A percentile compares a stretch with the other conserved stretches of the same genome.
Conservation (phyloP, 2,797 vertebrate species). For the Tachyglossus aculeatus region DNA sequence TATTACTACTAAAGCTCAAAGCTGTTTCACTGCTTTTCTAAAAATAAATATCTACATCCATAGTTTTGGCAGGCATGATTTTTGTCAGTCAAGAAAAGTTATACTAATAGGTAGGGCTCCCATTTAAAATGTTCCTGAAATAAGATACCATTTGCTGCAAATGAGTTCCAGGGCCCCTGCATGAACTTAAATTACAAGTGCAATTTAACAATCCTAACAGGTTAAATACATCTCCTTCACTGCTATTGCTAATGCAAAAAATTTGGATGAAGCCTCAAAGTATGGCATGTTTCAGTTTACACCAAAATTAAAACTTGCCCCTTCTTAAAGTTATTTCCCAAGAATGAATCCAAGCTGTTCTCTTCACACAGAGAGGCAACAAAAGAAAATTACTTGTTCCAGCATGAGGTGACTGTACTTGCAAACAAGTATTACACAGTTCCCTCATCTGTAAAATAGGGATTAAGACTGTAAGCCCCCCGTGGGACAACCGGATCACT, state of each 20-base stretch:
- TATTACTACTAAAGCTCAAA: too few species aligned
- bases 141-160: background rate
- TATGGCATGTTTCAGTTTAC: too few species aligned
- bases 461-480: too few species aligned
- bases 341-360: constrained; percentile 22
- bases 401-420: constrained; percentile 12
- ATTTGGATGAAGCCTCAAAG: too few species aligned
- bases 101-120: background rate
- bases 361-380: constrained; percentile 29
- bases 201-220: too few species aligned
- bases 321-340: constrained; percentile 13
- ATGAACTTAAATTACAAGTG: too few species aligned
- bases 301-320: constrained; percentile 13
- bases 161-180: too few species aligned
- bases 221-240: too few species aligned
- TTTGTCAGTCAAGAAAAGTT: constrained; percentile 11
- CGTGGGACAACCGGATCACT: too few species aligned
- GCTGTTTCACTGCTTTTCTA: background rate
- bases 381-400: constrained; percentile 15
- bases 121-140: constrained; percentile 18
- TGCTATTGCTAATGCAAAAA: too few species aligned
- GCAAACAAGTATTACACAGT: constrained; percentile 19
- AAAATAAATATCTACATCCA: constrained; percentile 2
- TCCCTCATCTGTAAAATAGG: too few species aligned
- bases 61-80: too few species aligned